Base-by-base conservation (phyloP, 64 coral and sea anemone genomes). In the Platygyra sinensis region DNA sequence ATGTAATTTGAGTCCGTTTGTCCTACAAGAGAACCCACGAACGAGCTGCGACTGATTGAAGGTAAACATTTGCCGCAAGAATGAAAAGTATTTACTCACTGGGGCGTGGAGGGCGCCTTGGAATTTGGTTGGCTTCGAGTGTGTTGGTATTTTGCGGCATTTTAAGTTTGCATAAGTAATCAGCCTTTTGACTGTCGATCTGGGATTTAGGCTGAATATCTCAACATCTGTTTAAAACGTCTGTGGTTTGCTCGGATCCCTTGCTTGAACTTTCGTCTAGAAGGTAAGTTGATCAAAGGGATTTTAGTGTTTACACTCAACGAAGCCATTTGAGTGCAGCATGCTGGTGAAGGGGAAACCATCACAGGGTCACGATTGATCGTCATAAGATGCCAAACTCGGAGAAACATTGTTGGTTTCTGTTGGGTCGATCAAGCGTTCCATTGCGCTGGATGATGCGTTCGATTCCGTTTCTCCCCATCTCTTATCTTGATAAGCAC, bases 161-260 rank as follows among this genome's bases (percentile, higher is more conserved):
- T 83, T 82, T 54, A 84, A 75, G 67, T 91, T 91, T 91, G 89
- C 89, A 91, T 91, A 91, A 91, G 15, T 81, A 90, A 78, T 79
- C 46, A 69, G 39, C 31, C 61, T 46, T 46, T 91, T 69, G 22
- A 71, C 63, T 72, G 81, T 69, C 62, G 62, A 42, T 25, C 81
- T 52, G 36, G 24, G 51, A 52, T 79, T 79, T 79, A 22, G 60
- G 22, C 81, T 51, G 10, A 42, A 33, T 72, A 28, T 49, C 14
- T 33, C 24, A 36, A 22, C 51, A 85, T 85, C 62, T 19, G 10
- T 46, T 50, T 51, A 24, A 71, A 22, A 51, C 24, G 12, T 49
- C 36, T 49, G 19, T 85, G 42, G 51, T 25, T 13, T 81, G 8
- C 4, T 20, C 15, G 63, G 24, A 29, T 85, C 71, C 46, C 10